phyloP scores from a whole-genome alignment of 2,888 invertebrate species.

The Machimus rusticus region DNA sequence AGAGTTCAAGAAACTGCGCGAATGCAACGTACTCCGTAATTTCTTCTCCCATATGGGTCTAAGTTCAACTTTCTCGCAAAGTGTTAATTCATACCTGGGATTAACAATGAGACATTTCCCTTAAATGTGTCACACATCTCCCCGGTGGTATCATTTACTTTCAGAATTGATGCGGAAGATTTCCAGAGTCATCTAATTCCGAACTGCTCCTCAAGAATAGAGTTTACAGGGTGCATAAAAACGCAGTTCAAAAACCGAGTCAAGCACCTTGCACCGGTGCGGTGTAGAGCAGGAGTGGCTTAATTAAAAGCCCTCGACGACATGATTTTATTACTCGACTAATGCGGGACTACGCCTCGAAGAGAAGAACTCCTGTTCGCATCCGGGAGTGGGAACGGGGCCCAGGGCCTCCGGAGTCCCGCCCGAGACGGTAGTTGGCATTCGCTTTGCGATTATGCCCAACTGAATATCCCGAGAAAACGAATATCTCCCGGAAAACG shows the following conservation, averaged over 20 bases:
- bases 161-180: background rate
- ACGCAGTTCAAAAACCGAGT: background rate
- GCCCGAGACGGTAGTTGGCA: background rate
- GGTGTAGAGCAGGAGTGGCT: background rate
- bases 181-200: background rate
- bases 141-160: background rate
- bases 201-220: background rate
- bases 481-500: slow-evolving; percentile 21
- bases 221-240: background rate
- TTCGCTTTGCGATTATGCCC: slow-evolving; percentile 4
- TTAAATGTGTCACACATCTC: background rate
- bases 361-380: background rate
- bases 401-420: background rate
- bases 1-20: background rate
- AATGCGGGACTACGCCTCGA: background rate
- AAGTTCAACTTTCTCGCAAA: background rate
- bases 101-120: background rate
- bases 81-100: background rate
- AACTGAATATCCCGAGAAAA: background rate
- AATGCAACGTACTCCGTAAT: background rate
- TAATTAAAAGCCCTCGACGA: slow-evolving; percentile 17
- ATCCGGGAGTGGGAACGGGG: too few species aligned
- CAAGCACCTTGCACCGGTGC: background rate
- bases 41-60: background rate
- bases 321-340: background rate